Conservation (phyloP, 2,113 vertebrate genomes). For the Athene noctua region DNA sequence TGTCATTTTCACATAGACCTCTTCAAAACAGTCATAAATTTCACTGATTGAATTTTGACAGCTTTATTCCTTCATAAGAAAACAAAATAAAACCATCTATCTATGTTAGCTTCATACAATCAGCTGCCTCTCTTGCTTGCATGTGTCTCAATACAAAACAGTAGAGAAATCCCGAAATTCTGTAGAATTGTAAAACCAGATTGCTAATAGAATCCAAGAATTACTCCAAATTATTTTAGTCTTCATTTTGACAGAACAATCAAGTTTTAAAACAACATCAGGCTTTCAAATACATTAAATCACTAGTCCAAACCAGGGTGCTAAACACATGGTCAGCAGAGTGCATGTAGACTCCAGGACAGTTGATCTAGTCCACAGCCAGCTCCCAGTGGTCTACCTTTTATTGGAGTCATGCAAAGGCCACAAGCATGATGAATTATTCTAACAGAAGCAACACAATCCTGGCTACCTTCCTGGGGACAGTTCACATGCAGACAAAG, state of each 20-base stretch:
- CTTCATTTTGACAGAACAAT: neutral
- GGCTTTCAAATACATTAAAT: neutral
- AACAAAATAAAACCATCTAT: neutral
- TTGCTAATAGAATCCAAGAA: neutral
- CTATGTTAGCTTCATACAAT: neutral
- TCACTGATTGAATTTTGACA: neutral
- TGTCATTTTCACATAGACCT: neutral
- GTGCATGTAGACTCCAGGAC: neutral
- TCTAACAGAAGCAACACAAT: neutral
- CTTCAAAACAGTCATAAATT: neutral
- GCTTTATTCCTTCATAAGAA: neutral
- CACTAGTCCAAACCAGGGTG: neutral
- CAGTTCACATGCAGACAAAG: neutral
- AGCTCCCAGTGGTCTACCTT: neutral
- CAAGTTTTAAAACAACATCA: neutral
- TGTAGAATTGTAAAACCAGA: neutral
- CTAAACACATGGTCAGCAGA: neutral
- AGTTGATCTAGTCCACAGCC: neutral
- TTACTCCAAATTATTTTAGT: neutral
- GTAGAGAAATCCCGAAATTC: neutral
- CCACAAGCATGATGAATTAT: neutral
- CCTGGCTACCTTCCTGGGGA: conserved; percentile 22
- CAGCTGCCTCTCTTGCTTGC: neutral
- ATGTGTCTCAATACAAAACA: neutral
- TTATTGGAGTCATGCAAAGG: neutral